Evolutionary conservation across 1,140 invertebrate species (phyloP).

Genomic region (Drosophila parabipectinata): DNA sequence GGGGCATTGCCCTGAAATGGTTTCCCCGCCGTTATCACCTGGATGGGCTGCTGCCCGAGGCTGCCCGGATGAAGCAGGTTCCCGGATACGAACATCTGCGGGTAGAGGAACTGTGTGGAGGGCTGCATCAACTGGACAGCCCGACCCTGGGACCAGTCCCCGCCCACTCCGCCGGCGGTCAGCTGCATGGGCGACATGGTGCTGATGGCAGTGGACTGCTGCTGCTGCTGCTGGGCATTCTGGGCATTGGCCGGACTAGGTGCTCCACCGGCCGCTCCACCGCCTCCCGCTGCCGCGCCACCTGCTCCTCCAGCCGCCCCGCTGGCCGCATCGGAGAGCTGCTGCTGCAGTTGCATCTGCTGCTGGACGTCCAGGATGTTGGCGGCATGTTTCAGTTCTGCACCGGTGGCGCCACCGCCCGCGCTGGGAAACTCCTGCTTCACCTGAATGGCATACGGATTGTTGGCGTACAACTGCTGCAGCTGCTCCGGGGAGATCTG

Average conservation of each 20-base stretch:
- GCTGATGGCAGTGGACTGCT: conserved; percentile 85
- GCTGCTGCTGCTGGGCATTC: conserved; percentile 71
- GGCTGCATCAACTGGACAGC: conserved; percentile 93
- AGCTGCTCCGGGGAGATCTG: conserved; percentile 82
- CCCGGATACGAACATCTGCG: conserved; percentile 90
- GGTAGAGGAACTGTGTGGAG: conserved; percentile 92
- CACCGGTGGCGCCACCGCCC: conserved; percentile 12
- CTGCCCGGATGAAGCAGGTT: conserved; percentile 91
- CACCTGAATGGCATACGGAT: conserved; percentile 84
- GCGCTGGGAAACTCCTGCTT: conserved; percentile 84
- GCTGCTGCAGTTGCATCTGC: conserved; percentile 84
- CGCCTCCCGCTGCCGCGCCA: conserved; percentile 13
- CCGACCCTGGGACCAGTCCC: conserved; percentile 87
- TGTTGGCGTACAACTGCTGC: conserved; percentile 81
- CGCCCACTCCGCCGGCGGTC: conserved; percentile 83
- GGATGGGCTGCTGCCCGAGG: conserved; percentile 89
- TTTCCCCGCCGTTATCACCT: conserved; percentile 92
- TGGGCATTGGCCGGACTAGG: conserved; percentile 66
- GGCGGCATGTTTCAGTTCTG: conserved; percentile 82
- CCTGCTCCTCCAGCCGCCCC: conserved; percentile 82
- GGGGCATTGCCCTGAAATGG: conserved; percentile 91
- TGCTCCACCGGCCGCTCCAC: conserved; percentile 46
- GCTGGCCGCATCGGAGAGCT: conserved; percentile 69
- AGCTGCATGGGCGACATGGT: conserved; percentile 85
- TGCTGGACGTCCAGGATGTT: conserved; percentile 83